Evolutionary conservation across 2,888 invertebrate genomes (phyloP), one percentile per base, ranked within the genome.

Genomic region (Clanis bilineata): DNA sequence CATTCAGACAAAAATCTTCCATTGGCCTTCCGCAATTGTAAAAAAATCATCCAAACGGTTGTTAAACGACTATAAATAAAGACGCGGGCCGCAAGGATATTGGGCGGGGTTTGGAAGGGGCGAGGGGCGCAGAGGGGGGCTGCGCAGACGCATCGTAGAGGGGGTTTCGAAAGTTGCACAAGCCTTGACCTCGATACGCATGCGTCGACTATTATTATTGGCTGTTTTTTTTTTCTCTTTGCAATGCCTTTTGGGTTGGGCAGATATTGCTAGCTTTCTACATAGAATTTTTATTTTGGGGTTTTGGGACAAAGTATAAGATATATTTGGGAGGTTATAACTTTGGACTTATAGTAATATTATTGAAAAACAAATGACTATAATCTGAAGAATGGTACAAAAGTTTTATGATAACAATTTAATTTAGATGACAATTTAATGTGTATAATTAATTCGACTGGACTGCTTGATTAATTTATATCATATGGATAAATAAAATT

Each of bases 151-250:
- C 70, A 71, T 69, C 68, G 67, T 62, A 70, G 69, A 60, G 65
- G 66, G 75, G 70, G 74, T 80, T 86, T 89, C 80, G 89, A 90
- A 90, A 90, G 89, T 87, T 82, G 80, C 82, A 81, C 82, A 80
- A 80, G 81, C 88, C 90, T 90, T 89, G 89, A 86, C 89, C 90
- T 72, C 84, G 73, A 86, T 89, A 73, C 64, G 64, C 65, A 69
- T 62, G 72, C 67, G 68, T 62, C 62, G 62, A 70, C 74, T 73
- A 76, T 75, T 74, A 79, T 76, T 77, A 76, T 63, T 68, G 67
- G 47, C 5, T 25, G 38, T 58, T 58, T 58, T 58, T 58, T 58
- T 56, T 58, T 51, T 58, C 58, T 23, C 39, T 51, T 58, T 58
- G 47, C 47, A 51, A 51, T 51, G 51, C 51, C 51, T 51, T 56